Evolutionary conservation across 2,797 vertebrate species (phyloP).

Genomic region (Florisuga fusca): DNA sequence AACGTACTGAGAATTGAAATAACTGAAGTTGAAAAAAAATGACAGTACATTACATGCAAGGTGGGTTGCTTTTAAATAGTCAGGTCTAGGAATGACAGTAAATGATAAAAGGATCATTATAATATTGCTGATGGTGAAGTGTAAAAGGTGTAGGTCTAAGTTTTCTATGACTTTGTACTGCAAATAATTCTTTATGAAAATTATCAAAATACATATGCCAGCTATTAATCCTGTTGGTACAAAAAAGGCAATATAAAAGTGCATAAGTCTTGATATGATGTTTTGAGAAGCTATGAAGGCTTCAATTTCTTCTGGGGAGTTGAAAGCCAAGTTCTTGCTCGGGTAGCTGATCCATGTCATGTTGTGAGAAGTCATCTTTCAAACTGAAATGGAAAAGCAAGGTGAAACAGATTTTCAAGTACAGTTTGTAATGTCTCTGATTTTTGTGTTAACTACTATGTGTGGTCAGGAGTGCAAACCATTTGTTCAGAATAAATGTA

Average conservation of each 20-base stretch:
- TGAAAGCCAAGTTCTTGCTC: constrained; percentile 42
- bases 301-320: background rate
- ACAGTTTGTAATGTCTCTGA: background rate
- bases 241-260: constrained; percentile 74
- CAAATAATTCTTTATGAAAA: constrained; percentile 76
- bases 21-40: constrained; percentile 80
- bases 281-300: constrained; percentile 73
- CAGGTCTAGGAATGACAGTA: constrained; percentile 75
- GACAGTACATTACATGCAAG: constrained; percentile 79
- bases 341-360: constrained; percentile 73
- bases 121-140: constrained; percentile 79
- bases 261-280: constrained; percentile 79
- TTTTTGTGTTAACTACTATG: background rate
- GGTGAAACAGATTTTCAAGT: background rate
- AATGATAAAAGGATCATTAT: constrained; percentile 83
- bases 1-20: constrained; percentile 75
- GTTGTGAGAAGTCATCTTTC: constrained; percentile 63
- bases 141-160: constrained; percentile 76
- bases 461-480: background rate
- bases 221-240: constrained; percentile 75
- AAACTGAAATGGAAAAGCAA: constrained; percentile 22
- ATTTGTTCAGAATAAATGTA: background rate
- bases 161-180: constrained; percentile 49
- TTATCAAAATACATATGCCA: constrained; percentile 75
- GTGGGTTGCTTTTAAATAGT: constrained; percentile 67